Percentiles rank a stretch among this genome's conserved stretches.
phyloP scores from a whole-genome alignment of 1,140 invertebrate genomes.

The Drosophila nannoptera region DNA sequence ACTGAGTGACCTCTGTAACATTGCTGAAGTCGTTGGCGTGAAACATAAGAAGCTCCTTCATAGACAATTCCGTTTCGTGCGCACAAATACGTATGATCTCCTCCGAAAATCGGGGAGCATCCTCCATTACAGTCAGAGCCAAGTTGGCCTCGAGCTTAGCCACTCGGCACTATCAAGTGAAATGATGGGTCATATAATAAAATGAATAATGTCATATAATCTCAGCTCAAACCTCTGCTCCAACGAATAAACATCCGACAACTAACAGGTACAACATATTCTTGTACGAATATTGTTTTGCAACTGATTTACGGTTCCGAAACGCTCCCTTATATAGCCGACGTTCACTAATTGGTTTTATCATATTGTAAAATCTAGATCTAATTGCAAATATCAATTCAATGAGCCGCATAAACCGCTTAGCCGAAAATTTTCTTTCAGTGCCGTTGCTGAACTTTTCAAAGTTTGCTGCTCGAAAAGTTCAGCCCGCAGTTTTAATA shows the following conservation, averaged over 20 bases:
- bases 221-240: not conserved
- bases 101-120: not conserved
- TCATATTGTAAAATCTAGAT: slow-evolving; percentile 20
- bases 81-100: not conserved
- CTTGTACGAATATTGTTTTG: too few relatives aligned
- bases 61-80: not conserved
- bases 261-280: not conserved
- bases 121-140: not conserved
- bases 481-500: slow-evolving; percentile 62
- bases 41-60: not conserved
- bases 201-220: not conserved
- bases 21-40: not conserved
- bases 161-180: not conserved
- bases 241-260: not conserved
- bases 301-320: not conserved
- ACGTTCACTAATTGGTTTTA: slow-evolving; percentile 3
- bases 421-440: slow-evolving; percentile 29
- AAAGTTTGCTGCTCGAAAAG: slow-evolving; percentile 51
- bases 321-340: not conserved
- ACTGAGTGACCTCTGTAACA: not conserved
- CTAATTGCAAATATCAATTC: slow-evolving; percentile 64
- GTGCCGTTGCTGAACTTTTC: slow-evolving; percentile 25
- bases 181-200: not conserved
- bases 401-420: slow-evolving; percentile 55
- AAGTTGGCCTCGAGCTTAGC: not conserved